Evolutionary conservation across 2,888 invertebrate species (phyloP).

Genomic region (Leucophenga maculata): DNA sequence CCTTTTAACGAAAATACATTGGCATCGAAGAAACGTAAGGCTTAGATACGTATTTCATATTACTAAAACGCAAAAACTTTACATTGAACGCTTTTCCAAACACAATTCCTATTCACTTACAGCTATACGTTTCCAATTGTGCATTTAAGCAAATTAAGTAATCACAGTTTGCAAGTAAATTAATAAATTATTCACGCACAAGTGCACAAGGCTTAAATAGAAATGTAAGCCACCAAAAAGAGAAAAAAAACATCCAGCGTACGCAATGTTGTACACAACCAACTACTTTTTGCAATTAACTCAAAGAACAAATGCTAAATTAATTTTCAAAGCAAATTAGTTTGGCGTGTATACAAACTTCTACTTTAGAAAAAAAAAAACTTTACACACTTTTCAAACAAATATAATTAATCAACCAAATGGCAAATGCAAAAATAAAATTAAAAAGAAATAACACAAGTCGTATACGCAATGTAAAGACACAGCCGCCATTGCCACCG

Average conservation of each 20-base stretch:
- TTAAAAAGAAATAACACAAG: not conserved
- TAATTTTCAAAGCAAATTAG: slow-evolving; percentile 8
- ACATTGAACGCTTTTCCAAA: not conserved
- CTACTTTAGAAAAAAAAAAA: not conserved
- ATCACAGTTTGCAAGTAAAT: too few species aligned
- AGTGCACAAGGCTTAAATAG: not conserved
- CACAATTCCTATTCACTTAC: too few species aligned
- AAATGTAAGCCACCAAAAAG: too few species aligned
- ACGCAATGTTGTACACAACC: not conserved
- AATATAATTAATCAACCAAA: slow-evolving; percentile 1
- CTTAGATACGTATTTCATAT: too few species aligned
- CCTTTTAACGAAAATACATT: not conserved
- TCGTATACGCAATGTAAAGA: slow-evolving; percentile 11
- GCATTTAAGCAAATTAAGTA: too few species aligned
- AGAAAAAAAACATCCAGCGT: not conserved
- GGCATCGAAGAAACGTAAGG: too few species aligned
- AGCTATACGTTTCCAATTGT: too few species aligned
- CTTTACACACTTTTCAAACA: not conserved
- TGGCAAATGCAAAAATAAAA: not conserved
- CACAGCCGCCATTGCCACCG: not conserved
- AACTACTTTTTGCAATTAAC: slow-evolving; percentile 5
- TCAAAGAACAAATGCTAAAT: slow-evolving; percentile 4
- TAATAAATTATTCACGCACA: slow-evolving; percentile 14
- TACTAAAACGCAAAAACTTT: not conserved
- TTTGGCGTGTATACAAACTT: not conserved